A percentile compares a stretch with the other conserved stretches of the same genome.
These are phyloP conservation scores for Cylloceria caligata DNA, from an alignment of 2,888 invertebrate species.

Conservation along the genomic window DNA sequence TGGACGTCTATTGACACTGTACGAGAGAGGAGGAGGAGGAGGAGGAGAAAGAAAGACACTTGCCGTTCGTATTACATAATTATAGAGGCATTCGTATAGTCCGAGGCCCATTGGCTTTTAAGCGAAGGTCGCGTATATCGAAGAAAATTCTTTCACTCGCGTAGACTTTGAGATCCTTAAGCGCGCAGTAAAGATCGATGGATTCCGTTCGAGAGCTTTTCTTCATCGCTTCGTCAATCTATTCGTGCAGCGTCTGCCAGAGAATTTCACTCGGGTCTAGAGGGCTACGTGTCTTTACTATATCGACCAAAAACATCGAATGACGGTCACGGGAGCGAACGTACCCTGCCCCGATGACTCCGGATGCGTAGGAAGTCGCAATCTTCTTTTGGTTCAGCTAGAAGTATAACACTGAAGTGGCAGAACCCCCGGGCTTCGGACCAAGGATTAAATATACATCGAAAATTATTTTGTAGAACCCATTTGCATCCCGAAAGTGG, in stretches of 20 bases:
- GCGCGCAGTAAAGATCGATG: constrained; percentile 3
- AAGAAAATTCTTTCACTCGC: constrained; percentile 52
- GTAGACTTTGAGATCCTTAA: constrained; percentile 34
- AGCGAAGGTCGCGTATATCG: constrained; percentile 28
- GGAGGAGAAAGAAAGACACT: constrained; percentile 24
- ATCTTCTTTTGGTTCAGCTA: neutral
- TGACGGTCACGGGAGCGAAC: constrained; percentile 74
- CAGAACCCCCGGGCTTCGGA: neutral
- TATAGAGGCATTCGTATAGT: constrained; percentile 21
- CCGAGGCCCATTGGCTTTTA: neutral
- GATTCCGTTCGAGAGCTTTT: constrained; percentile 39
- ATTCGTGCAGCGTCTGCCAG: neutral
- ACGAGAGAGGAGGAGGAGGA: neutral
- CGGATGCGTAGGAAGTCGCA: constrained; percentile 5
- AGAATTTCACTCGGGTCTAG: neutral
- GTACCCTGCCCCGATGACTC: constrained; percentile 21
- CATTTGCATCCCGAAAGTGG: constrained; percentile 78
- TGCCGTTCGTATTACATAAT: constrained; percentile 60
- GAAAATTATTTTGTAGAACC: constrained; percentile 74
- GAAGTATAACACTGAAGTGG: neutral
- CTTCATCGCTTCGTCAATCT: neutral
- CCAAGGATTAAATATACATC: constrained; percentile 78
- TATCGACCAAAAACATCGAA: constrained; percentile 74
- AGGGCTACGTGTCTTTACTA: constrained; percentile 12
- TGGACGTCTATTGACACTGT: constrained; percentile 63